These are phyloP conservation scores for human (Homo sapiens) DNA, from an alignment of 2,113 vertebrate genomes.

Conservation along the genomic window DNA sequence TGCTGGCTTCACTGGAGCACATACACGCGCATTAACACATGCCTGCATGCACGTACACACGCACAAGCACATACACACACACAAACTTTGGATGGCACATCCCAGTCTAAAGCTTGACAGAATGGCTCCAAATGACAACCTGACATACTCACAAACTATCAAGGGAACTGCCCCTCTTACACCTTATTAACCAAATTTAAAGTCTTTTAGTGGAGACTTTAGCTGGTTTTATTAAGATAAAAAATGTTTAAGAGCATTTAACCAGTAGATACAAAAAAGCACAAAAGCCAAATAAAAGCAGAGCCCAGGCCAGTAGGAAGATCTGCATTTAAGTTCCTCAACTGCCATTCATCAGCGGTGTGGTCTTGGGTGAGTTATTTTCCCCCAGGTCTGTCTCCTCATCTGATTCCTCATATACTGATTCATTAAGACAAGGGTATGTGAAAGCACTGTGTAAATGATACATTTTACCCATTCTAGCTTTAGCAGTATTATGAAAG, in stretches of 20 bases:
- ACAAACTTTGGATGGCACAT: not conserved
- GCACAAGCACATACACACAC: not conserved
- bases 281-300: conserved; percentile 40
- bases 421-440: not conserved
- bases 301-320: not conserved
- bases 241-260: conserved; percentile 18
- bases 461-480: not conserved
- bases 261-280: conserved; percentile 6
- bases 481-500: not conserved
- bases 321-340: not conserved
- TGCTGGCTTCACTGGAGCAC: not conserved
- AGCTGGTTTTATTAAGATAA: conserved; percentile 30
- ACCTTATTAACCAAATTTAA: not conserved
- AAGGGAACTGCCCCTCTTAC: not conserved
- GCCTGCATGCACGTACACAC: not conserved
- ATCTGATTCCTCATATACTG: not conserved
- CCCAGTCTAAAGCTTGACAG: not conserved
- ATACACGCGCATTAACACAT: not conserved
- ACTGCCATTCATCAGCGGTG: not conserved
- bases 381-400: not conserved
- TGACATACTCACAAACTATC: not conserved
- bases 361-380: not conserved
- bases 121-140: not conserved
- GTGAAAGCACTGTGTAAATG: not conserved
- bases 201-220: not conserved